Evolutionary conservation across 2,888 invertebrate genomes (phyloP), one percentile per base, ranked within the genome.

Genomic region (Caenorhabditis virilis): DNA sequence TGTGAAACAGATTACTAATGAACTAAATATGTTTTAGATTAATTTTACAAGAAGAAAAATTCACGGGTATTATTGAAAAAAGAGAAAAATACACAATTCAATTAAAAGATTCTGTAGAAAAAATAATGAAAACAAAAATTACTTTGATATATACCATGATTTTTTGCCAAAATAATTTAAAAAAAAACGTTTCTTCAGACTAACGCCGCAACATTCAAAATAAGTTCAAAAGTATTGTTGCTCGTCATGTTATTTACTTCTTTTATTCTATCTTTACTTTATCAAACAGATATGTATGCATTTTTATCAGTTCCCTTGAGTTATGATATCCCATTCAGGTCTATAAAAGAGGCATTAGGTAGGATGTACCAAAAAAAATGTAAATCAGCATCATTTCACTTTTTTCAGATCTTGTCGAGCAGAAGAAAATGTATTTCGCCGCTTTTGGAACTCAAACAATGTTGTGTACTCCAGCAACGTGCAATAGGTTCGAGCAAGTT

Each of bases 201-300:
- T n/a, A n/a, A n/a, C n/a, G n/a, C n/a, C n/a, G n/a, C n/a, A n/a
- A n/a, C n/a, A n/a, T n/a, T n/a, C n/a, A n/a, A n/a, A n/a, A n/a
- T n/a, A n/a, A n/a, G n/a, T n/a, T n/a, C n/a, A n/a, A n/a, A n/a
- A n/a, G 20, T 51, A 0, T 23, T 65, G 2, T 36, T 62, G 4
- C 22, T 63, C n/a, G 27, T 69, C 15, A 57, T 58, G 25, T 26
- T 69, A 5, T 50, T 74, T 38, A 39, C 63, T 3, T 59, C 56
- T 9, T 69, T 74, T 41, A 39, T 69, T 15, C 30, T 74, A 16
- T 41, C 62, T 0, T 63, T 65, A 41, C 39, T 66, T 7, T 74
- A 72, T 54, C 70, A 74, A 46, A 66, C 72, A 0, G 67, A 65
- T 47, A 72, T 74, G 62, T 72, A 66, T 38, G 69, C 72, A 11